Conservation (phyloP, 2,113 vertebrate species). For the Progne subis region DNA sequence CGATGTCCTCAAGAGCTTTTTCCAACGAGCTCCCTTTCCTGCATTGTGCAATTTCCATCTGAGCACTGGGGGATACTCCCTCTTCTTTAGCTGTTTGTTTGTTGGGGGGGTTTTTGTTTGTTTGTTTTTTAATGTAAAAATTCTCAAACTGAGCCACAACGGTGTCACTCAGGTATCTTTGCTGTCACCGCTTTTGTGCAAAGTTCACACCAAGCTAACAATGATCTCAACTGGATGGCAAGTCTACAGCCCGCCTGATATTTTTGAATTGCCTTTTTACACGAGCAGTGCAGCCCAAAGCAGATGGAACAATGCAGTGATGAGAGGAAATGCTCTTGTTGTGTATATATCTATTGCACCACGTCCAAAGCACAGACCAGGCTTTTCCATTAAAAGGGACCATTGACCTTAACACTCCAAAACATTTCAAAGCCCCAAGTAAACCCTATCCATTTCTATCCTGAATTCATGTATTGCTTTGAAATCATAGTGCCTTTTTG, state of each 20-base stretch:
- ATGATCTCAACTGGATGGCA: not conserved
- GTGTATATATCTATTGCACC: not conserved
- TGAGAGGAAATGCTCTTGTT: not conserved
- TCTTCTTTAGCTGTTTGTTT: not conserved
- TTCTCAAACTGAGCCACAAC: not conserved
- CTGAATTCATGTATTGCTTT: not conserved
- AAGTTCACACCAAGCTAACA: not conserved
- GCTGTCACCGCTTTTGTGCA: not conserved
- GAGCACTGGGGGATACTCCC: not conserved
- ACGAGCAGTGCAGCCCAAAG: not conserved
- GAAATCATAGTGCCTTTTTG: not conserved
- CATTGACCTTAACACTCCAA: not conserved
- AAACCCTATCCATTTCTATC: not conserved
- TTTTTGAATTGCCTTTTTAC: not conserved
- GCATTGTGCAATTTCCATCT: not conserved
- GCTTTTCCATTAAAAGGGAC: not conserved
- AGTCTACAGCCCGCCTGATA: not conserved
- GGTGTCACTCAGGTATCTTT: not conserved
- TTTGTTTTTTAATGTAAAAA: not conserved
- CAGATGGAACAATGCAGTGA: not conserved
- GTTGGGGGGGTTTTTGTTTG: not conserved
- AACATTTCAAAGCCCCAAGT: not conserved
- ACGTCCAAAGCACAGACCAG: not conserved
- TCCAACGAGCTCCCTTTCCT: not conserved
- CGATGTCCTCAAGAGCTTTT: not conserved